A percentile compares a stretch with the other conserved stretches of the same genome.
Evolutionary conservation across 2,113 vertebrate species (phyloP).

Genomic region (Pomatorhinus ruficollis): DNA sequence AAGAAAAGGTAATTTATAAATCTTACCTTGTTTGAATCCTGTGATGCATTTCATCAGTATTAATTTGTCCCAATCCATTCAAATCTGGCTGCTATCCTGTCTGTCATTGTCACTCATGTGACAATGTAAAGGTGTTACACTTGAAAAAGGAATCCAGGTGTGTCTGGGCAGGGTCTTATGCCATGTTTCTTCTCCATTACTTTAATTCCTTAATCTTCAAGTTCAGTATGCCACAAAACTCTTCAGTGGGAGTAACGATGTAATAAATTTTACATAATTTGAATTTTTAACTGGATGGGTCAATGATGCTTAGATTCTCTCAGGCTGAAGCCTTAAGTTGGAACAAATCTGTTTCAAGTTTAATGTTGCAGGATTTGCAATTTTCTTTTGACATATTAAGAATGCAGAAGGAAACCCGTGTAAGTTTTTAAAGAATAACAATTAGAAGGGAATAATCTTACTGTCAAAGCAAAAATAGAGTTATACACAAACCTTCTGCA

Average conservation of each 20-base stretch:
- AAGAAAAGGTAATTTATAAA: not conserved
- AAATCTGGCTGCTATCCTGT: not conserved
- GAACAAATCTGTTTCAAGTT: not conserved
- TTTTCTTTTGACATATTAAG: not conserved
- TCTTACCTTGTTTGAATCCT: not conserved
- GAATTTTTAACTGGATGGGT: not conserved
- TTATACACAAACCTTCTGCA: not conserved
- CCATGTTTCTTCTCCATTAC: not conserved
- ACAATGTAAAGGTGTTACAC: not conserved
- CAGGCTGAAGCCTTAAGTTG: not conserved
- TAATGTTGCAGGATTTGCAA: not conserved
- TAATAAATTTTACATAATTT: not conserved
- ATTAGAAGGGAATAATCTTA: not conserved
- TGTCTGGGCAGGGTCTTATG: not conserved
- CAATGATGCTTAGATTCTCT: not conserved
- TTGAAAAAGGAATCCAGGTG: not conserved
- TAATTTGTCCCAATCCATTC: not conserved
- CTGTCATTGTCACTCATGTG: not conserved
- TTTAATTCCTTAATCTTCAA: not conserved
- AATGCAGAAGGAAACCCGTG: not conserved
- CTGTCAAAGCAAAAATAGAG: not conserved
- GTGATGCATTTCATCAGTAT: not conserved
- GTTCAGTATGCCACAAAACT: not conserved
- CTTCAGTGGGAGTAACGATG: not conserved
- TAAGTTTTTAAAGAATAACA: not conserved